These are phyloP conservation scores for Cirrhinus molitorella DNA, from an alignment of 2,797 vertebrate genomes.

Conservation along the genomic window DNA sequence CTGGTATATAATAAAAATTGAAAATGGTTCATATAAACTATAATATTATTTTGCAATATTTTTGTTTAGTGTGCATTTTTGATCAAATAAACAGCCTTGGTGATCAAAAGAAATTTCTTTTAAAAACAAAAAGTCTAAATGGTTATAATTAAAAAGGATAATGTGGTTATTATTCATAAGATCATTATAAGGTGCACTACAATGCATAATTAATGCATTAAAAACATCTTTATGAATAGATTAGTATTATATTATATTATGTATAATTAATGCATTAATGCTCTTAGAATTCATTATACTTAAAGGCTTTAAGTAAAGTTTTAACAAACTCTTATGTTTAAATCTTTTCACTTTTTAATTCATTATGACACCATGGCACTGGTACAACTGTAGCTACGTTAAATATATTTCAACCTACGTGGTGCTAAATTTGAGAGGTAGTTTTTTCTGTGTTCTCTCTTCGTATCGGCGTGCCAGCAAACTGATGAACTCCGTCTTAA, in stretches of 20 bases:
- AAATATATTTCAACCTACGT: conserved; percentile 82
- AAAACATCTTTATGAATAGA: no score
- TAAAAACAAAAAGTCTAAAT: not conserved
- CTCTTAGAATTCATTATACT: no score
- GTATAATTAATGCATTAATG: no score
- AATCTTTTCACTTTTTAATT: not conserved
- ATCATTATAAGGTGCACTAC: no score
- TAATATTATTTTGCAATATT: not conserved
- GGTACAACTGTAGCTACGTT: not conserved
- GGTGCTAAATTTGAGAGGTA: conserved; percentile 95
- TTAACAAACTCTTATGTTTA: no score
- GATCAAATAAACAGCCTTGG: not conserved
- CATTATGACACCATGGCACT: not conserved
- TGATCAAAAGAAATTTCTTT: not conserved
- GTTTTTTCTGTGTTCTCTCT: conserved; percentile 92
- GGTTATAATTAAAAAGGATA: no score
- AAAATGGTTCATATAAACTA: not conserved
- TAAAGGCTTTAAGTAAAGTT: no score
- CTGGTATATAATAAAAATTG: not conserved
- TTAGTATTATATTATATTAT: no score
- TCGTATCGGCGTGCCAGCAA: conserved; percentile 91
- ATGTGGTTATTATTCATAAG: no score
- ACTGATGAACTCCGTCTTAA: conserved; percentile 98
- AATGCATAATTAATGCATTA: no score
- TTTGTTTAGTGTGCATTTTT: not conserved